phyloP scores from a whole-genome alignment of 1,140 invertebrate genomes.

The Hyphantria cunea region DNA sequence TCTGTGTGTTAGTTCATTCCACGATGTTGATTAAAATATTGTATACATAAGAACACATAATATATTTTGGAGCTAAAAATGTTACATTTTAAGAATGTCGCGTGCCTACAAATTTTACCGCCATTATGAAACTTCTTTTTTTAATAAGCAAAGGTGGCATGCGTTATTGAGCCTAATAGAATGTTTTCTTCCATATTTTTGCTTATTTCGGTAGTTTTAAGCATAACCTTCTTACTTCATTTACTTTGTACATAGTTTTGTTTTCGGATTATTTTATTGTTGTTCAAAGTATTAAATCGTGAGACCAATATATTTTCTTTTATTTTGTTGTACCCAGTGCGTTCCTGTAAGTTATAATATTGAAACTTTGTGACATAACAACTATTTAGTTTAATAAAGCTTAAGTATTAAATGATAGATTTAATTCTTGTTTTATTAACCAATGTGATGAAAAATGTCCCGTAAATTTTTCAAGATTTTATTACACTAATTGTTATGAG shows the following conservation, averaged over 20 bases:
- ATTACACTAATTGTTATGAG: too few relatives aligned
- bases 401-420: too few relatives aligned
- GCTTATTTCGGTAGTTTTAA: slow-evolving; percentile 1
- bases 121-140: too few relatives aligned
- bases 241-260: slow-evolving; percentile 50
- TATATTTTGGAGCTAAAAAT: slow-evolving; percentile 32
- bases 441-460: too few relatives aligned
- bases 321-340: slow-evolving; percentile 28
- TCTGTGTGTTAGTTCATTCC: slow-evolving; percentile 46
- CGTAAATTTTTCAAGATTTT: too few relatives aligned
- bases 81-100: not conserved
- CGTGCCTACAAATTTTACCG: not conserved
- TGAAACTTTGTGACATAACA: too few relatives aligned
- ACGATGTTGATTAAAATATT: slow-evolving; percentile 35
- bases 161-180: too few relatives aligned
- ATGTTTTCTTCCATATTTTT: too few relatives aligned
- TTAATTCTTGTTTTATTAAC: too few relatives aligned
- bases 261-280: slow-evolving; percentile 50
- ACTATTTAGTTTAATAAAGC: too few relatives aligned
- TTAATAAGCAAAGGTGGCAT: too few relatives aligned
- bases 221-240: slow-evolving; percentile 37
- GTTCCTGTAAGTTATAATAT: too few relatives aligned
- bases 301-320: slow-evolving; percentile 51
- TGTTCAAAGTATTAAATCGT: slow-evolving; percentile 66
- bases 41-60: slow-evolving; percentile 35